phyloP scores from a whole-genome alignment of 1,140 invertebrate species.

The Belonocnema kinseyi region DNA sequence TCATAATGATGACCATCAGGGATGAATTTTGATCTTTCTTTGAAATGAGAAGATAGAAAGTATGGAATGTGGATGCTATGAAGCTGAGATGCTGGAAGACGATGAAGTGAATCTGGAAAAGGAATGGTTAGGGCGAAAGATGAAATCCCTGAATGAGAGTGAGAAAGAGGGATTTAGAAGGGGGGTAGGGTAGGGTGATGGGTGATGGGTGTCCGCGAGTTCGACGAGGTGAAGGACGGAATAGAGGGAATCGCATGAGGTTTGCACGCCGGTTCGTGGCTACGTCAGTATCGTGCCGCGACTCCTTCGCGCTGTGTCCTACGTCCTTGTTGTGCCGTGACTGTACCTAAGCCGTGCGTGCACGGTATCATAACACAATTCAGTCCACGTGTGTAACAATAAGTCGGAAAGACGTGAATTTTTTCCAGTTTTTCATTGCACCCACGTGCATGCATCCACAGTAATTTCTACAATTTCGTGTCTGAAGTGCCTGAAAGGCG shows the following conservation, averaged over 20 bases:
- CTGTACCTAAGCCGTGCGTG: constrained; percentile 39
- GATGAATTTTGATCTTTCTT: constrained; percentile 11
- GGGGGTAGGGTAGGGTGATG: constrained; percentile 35
- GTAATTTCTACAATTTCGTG: not conserved
- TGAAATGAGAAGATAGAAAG: not conserved
- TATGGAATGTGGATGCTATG: not conserved
- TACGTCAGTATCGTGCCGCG: constrained; percentile 68
- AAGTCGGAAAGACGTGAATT: not conserved
- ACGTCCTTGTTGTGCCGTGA: constrained; percentile 31
- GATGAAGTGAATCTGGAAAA: not conserved
- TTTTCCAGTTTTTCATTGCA: not conserved
- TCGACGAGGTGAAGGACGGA: constrained; percentile 42
- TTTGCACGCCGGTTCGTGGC: constrained; percentile 62
- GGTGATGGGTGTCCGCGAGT: constrained; percentile 50
- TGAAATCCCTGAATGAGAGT: constrained; percentile 34
- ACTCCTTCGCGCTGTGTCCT: constrained; percentile 62
- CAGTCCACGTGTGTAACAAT: not conserved
- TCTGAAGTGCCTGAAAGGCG: constrained; percentile 11
- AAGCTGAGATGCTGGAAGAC: not conserved
- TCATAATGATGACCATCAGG: not conserved
- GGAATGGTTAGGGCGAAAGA: constrained; percentile 6
- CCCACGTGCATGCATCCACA: constrained; percentile 3
- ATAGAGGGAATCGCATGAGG: constrained; percentile 59
- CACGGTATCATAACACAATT: constrained; percentile 38
- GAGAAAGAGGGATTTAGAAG: constrained; percentile 38